Conservation (phyloP, 2,888 invertebrate genomes). For the Isoperla grammatica region DNA sequence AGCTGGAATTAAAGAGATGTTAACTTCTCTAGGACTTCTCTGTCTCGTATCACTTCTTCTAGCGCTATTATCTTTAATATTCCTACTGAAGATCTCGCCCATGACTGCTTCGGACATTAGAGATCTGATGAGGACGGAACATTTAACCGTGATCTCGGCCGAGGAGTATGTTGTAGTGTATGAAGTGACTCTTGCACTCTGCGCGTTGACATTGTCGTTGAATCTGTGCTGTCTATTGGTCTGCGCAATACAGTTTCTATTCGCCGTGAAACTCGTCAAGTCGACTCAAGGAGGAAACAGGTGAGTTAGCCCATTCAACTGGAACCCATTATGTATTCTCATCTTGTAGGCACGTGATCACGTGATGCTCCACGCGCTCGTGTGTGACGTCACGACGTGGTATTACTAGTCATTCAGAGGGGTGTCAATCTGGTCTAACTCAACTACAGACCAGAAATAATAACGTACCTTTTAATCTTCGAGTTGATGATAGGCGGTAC, state of each 20-base stretch:
- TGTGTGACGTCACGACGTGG: too few relatives aligned
- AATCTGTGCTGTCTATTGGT: constrained; percentile 88
- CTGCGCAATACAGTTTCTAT: constrained; percentile 90
- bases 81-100: constrained; percentile 78
- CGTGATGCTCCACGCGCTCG: too few relatives aligned
- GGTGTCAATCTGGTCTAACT: too few relatives aligned
- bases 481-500: too few relatives aligned
- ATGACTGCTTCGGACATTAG: constrained; percentile 49
- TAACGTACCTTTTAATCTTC: too few relatives aligned
- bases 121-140: constrained; percentile 51
- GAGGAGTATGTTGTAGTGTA: constrained; percentile 85
- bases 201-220: constrained; percentile 80
- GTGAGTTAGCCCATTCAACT: constrained; percentile 40
- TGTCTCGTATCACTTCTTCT: constrained; percentile 80
- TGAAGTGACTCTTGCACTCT: constrained; percentile 86
- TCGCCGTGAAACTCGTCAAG: constrained; percentile 86
- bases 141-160: constrained; percentile 53
- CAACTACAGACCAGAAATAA: too few relatives aligned
- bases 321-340: too few relatives aligned
- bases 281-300: constrained; percentile 72
- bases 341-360: too few relatives aligned
- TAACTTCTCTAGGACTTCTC: constrained; percentile 77
- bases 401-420: too few relatives aligned
- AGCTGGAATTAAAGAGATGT: constrained; percentile 66
- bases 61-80: constrained; percentile 76